Base-by-base conservation (phyloP, 2,888 invertebrate species). In the Lissonota sp. region DNA sequence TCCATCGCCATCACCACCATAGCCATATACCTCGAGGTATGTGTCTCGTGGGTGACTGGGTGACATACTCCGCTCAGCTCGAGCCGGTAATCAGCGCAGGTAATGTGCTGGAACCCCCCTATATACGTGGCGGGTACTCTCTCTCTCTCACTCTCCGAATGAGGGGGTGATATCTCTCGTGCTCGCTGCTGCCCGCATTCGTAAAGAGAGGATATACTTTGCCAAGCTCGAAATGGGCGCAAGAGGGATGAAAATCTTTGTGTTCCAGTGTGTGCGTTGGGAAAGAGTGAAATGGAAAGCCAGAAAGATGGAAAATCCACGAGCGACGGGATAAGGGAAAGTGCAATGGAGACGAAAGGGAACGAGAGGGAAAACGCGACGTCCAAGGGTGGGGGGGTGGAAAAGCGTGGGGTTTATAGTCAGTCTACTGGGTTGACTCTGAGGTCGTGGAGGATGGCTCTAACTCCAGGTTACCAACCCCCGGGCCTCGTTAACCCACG, bases 401-500 rank as follows among this genome's bases (percentile, higher is more conserved):
- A 70, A 60, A 53, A 40, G 58, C 49, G 49, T 46, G 40, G 16
- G n/a, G 70, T n/a, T 67, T 16, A 62, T 51, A 26, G 1, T 62
- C 44, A 73, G 66, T 66, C 62, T 69, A 37, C 55, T 40, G 75
- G 75, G 66, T n/a, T n/a, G n/a, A n/a, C n/a, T n/a, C n/a, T n/a
- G n/a, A n/a, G n/a, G n/a, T 66, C 72, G 79, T 81, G 49, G 82
- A 81, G 74, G 85, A 76, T 84, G 79, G 82, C 85, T 86, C 85
- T 79, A 84, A 86, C 87, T 87, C 87, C 66, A 26, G 62, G 26
- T 26, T 84, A 80, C 76, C 87, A 86, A 84, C 91, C 90, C 91
- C 88, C 90, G 91, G 91, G 92, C 85, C 92, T 92, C 92, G 92
- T 92, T 92, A 92, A 92, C 91, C 89, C 91, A 92, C 90, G 91